These are phyloP conservation scores for Heterocephalus glaber DNA, from an alignment of 2,113 vertebrate species.

Conservation along the genomic window DNA sequence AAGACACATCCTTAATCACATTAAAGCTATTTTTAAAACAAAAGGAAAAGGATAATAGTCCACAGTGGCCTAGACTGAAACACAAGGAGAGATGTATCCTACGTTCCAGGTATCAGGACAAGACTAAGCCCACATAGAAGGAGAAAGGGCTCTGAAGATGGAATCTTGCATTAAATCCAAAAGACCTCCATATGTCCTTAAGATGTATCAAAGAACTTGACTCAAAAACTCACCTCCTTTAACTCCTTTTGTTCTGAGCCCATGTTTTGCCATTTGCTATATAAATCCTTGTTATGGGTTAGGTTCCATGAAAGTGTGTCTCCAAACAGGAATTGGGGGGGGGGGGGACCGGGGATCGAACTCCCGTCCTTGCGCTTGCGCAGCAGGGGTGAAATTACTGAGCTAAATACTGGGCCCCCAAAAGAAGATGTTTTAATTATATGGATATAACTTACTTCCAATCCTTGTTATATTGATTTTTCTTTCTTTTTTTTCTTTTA, in stretches of 20 bases:
- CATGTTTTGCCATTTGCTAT: neutral
- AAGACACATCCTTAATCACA: neutral
- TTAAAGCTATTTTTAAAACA: neutral
- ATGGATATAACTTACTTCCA: slow-evolving; percentile 16
- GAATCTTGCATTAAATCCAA: neutral
- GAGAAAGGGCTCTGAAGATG: neutral
- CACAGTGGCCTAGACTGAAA: neutral
- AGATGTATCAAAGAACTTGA: neutral
- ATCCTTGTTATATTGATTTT: neutral
- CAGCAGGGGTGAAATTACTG: no score
- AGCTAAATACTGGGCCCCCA: no score
- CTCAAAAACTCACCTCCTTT: neutral
- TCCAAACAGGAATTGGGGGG: no score
- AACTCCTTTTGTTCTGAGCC: neutral
- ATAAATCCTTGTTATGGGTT: neutral
- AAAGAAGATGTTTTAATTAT: slow-evolving; percentile 29
- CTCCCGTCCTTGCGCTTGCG: no score
- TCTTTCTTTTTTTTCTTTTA: no score
- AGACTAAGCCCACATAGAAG: neutral
- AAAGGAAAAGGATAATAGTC: neutral
- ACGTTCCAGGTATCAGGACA: neutral
- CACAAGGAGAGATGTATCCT: neutral
- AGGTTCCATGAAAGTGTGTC: neutral
- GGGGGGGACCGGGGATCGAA: no score
- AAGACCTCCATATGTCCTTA: neutral